Evolutionary conservation across 2,797 vertebrate species (phyloP).

Genomic region (Acanthurus lineatus): DNA sequence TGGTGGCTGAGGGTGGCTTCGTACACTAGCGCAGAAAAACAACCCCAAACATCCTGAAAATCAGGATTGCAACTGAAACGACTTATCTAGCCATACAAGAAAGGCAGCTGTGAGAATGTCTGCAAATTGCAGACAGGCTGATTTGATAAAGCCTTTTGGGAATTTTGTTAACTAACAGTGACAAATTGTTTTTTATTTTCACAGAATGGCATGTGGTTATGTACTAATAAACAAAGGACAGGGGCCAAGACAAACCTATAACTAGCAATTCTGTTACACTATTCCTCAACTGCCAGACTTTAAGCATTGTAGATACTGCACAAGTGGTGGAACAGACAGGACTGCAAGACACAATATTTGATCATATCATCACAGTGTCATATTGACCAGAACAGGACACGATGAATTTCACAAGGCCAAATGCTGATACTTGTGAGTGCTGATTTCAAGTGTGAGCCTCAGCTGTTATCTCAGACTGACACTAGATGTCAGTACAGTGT

Average conservation of each 20-base stretch:
- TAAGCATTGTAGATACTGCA: neutral
- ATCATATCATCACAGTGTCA: conserved; percentile 13
- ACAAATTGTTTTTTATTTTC: neutral
- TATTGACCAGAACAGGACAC: conserved; percentile 20
- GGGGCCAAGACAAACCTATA: neutral
- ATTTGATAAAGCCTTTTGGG: neutral
- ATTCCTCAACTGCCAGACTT: neutral
- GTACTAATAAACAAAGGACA: neutral
- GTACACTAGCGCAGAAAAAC: neutral
- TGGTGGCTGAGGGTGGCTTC: neutral
- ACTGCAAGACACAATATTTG: conserved; percentile 19
- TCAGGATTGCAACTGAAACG: conserved; percentile 15
- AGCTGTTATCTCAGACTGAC: conserved; percentile 59
- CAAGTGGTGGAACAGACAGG: neutral
- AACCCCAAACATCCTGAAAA: conserved; percentile 23
- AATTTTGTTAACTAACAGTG: neutral
- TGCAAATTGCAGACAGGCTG: neutral
- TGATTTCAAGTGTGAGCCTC: neutral
- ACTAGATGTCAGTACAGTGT: conserved; percentile 81
- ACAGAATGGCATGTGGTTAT: neutral
- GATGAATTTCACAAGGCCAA: conserved; percentile 33
- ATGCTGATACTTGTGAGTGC: neutral
- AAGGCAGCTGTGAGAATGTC: neutral
- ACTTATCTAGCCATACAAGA: conserved; percentile 8
- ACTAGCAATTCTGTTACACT: no score